Evolutionary conservation across 1,140 invertebrate species (phyloP).

Genomic region (Eciton burchellii): DNA sequence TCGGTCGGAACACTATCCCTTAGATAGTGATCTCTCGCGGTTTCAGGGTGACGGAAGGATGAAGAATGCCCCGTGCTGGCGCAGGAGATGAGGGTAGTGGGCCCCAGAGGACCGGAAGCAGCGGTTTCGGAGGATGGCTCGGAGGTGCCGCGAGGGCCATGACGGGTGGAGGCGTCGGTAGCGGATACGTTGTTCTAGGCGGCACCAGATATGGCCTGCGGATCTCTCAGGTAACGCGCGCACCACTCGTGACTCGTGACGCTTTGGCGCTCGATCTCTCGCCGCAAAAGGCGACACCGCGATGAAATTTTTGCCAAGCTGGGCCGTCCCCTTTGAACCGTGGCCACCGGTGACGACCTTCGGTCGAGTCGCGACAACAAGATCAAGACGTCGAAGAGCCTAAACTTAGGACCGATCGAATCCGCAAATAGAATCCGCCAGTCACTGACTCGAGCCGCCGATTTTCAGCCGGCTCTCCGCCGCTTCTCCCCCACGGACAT

Average conservation of each 20-base stretch:
- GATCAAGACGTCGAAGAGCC: conserved; percentile 64
- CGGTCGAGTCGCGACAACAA: conserved; percentile 52
- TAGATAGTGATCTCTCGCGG: background rate
- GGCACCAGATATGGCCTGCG: conserved; percentile 82
- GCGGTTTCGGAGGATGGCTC: conserved; percentile 79
- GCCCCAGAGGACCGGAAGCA: conserved; percentile 73
- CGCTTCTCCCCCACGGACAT: conserved; percentile 41
- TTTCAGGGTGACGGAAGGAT: conserved; percentile 82
- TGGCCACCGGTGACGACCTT: conserved; percentile 56
- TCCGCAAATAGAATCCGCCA: conserved; percentile 72
- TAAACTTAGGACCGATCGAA: conserved; percentile 71
- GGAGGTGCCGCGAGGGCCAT: conserved; percentile 79
- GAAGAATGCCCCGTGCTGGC: conserved; percentile 83
- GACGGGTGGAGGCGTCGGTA: conserved; percentile 75
- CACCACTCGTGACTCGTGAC: too few species aligned
- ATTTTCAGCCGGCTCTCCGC: conserved; percentile 52
- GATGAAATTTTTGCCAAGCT: conserved; percentile 2
- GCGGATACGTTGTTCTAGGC: conserved; percentile 81
- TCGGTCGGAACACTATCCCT: background rate
- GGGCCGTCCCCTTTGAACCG: conserved; percentile 29
- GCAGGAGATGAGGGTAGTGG: conserved; percentile 81
- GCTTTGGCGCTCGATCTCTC: too few species aligned
- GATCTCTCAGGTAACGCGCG: conserved; percentile 79
- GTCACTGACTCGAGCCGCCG: conserved; percentile 68
- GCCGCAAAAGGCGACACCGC: too few species aligned